phyloP scores from a whole-genome alignment of 1,140 invertebrate genomes.

The Melitaea cinxia region DNA sequence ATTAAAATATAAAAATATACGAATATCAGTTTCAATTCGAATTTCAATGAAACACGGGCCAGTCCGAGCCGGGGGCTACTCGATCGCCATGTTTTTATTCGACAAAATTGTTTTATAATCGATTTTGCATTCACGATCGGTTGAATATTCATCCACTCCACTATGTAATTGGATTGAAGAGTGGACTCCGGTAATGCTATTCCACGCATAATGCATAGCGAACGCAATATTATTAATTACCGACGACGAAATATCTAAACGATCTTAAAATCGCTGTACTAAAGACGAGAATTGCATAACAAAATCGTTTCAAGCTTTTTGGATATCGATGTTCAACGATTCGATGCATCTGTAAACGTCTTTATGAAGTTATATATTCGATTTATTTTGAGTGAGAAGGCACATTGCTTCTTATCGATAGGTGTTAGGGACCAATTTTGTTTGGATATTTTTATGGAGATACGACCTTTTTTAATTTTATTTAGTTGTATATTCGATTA shows the following conservation, averaged over 20 bases:
- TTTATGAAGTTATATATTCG: constrained; percentile 21
- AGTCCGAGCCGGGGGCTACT: constrained; percentile 19
- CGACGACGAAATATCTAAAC: neutral
- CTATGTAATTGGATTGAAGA: constrained; percentile 61
- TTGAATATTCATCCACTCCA: constrained; percentile 62
- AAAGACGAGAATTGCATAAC: constrained; percentile 15
- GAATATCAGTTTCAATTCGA: neutral
- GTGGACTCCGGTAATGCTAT: constrained; percentile 50
- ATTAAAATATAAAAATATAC: neutral
- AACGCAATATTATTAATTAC: constrained; percentile 14
- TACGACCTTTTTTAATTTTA: neutral
- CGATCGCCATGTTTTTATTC: constrained; percentile 30
- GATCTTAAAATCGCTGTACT: neutral
- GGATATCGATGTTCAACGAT: constrained; percentile 13
- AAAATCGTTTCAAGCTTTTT: constrained; percentile 11
- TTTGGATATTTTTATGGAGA: neutral
- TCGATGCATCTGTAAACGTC: constrained; percentile 38
- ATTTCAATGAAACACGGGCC: constrained; percentile 19
- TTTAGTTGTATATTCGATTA: neutral
- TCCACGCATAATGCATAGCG: constrained; percentile 44
- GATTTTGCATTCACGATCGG: constrained; percentile 53
- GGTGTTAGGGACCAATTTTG: neutral
- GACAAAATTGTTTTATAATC: constrained; percentile 51
- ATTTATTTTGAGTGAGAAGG: neutral
- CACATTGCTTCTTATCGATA: neutral